A percentile compares a stretch with the other conserved stretches of the same genome.
Evolutionary conservation across 92 coral and sea anemone species (phyloP).

Genomic region (Epizoanthus rinbou): DNA sequence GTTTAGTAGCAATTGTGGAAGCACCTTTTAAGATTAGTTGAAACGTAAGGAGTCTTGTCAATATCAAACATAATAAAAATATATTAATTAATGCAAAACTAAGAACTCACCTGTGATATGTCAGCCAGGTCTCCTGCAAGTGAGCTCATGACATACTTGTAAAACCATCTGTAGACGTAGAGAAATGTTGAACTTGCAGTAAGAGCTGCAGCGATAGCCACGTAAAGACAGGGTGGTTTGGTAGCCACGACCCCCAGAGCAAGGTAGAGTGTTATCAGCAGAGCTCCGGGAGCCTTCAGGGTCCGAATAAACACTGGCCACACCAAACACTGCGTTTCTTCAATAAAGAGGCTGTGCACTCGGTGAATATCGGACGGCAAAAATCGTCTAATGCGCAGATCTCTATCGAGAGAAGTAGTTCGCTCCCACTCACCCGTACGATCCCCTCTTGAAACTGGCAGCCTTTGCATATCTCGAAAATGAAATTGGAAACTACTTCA

Average conservation of each 20-base stretch:
- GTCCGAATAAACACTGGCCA: constrained; percentile 54
- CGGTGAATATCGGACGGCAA: constrained; percentile 48
- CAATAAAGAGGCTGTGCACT: constrained; percentile 50
- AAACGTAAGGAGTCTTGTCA: too few relatives aligned
- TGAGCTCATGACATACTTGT: constrained; percentile 48
- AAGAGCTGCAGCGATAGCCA: constrained; percentile 18
- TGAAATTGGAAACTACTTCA: too few relatives aligned
- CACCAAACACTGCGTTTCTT: constrained; percentile 46
- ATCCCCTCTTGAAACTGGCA: too few relatives aligned
- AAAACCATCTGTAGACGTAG: constrained; percentile 48
- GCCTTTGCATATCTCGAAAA: too few relatives aligned
- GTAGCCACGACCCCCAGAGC: constrained; percentile 2
- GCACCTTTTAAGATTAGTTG: too few relatives aligned
- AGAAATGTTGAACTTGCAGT: constrained; percentile 20
- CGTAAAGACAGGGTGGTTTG: constrained; percentile 27
- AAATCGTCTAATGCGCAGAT: constrained; percentile 50
- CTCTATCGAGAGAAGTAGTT: constrained; percentile 28
- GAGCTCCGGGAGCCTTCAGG: constrained; percentile 29
- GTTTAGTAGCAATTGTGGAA: too few relatives aligned
- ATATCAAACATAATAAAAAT: too few relatives aligned
- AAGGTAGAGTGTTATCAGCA: constrained; percentile 11
- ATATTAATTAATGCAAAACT: too few relatives aligned
- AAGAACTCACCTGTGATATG: constrained; percentile 42
- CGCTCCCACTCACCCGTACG: too few relatives aligned
- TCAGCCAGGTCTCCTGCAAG: constrained; percentile 53